phyloP scores from a whole-genome alignment of 2,797 vertebrate species.

The Anguilla marmorata region DNA sequence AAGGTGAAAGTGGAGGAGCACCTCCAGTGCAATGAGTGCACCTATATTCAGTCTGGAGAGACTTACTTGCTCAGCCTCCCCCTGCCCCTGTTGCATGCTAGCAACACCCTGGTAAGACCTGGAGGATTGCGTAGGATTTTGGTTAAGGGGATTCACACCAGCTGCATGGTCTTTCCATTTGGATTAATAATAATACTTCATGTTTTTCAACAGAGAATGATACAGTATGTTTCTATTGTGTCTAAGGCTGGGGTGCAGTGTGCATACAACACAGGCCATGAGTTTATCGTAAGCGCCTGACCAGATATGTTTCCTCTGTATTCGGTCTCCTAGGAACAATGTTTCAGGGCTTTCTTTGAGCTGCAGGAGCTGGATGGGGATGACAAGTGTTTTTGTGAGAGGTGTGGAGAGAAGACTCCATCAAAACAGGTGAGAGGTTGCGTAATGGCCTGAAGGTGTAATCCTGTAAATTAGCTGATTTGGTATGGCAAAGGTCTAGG shows the following conservation, averaged over 20 bases:
- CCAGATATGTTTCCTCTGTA: neutral
- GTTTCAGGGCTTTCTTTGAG: slow-evolving; percentile 63
- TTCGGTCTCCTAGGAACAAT: slow-evolving; percentile 54
- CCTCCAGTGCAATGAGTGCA: slow-evolving; percentile 60
- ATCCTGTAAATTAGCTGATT: neutral
- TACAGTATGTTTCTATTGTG: neutral
- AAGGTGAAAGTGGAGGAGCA: slow-evolving; percentile 59
- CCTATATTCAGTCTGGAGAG: slow-evolving; percentile 35
- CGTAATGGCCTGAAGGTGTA: neutral
- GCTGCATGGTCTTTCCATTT: neutral
- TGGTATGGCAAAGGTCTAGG: neutral
- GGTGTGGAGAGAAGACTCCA: slow-evolving; percentile 58
- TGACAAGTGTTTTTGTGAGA: slow-evolving; percentile 59
- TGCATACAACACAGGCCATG: neutral
- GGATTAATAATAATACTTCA: neutral
- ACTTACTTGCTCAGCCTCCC: slow-evolving; percentile 66
- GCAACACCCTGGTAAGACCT: slow-evolving; percentile 60
- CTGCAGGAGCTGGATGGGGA: slow-evolving; percentile 53
- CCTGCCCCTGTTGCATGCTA: slow-evolving; percentile 53
- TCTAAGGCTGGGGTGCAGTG: neutral
- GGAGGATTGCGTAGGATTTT: neutral
- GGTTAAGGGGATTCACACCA: neutral
- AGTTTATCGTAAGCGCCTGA: neutral
- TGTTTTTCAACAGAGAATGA: neutral
- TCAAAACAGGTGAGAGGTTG: slow-evolving; percentile 55